Evolutionary conservation across 1,140 invertebrate genomes (phyloP), one percentile per base, ranked within the genome.

Genomic region (Vanessa atalanta): DNA sequence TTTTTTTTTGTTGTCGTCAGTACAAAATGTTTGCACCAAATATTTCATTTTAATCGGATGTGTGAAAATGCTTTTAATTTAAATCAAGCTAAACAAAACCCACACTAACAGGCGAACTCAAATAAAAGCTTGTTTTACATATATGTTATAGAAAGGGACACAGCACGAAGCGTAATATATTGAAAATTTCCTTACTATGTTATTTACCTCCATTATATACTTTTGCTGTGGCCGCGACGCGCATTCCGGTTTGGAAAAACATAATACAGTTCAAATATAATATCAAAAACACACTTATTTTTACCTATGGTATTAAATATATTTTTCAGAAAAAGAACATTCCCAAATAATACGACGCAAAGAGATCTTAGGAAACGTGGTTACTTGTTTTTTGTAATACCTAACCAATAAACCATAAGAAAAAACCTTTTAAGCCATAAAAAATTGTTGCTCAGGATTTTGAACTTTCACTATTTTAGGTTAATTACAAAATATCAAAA

Each of bases 141-240:
- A 31, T 37, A 37, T 15, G 26, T 31, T 13, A 61, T 15, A 61
- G 20, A 66, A 66, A 31, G 13, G 1, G n/a, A 37, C 16, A 57
- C 51, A 60, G 57, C 23, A 37, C 57, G 15, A 61, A 61, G 57
- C 57, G 26, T 61, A 61, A 61, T 31, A 37, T 60, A 61, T 61
- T 13, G 16, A 61, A 61, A 61, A n/a, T 61, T n/a, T 61, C 31
- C 57, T 61, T 61, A 61, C 57, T 64, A 75, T 60, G 47, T 60
- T 47, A 94, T 95, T 97, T 94, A 98, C 95, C 95, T 98, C 97
- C 94, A 97, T 96, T 94, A 96, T 96, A 94, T 96, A 96, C 93
- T 96, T 96, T 95, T 96, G 95, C 93, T 94, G 93, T 84, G 75
- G 66, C 67, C 67, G 68, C 76, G 72, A 65, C 67, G 77, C 70